phyloP scores from a whole-genome alignment of 2,113 vertebrate species.

The Prionailurus viverrinus region DNA sequence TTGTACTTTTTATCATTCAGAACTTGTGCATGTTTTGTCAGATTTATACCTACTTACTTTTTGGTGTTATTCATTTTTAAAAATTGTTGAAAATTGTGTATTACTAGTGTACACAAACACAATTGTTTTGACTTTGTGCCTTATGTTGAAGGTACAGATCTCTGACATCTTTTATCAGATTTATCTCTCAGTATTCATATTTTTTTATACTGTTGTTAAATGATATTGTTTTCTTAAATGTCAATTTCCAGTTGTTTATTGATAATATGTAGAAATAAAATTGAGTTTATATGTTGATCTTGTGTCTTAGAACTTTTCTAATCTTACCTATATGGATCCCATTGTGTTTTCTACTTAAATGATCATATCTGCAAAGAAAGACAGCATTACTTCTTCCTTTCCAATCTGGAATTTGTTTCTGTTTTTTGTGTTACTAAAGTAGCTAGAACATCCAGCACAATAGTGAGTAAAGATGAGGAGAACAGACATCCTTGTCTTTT shows the following conservation, averaged over 20 bases:
- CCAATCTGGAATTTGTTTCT: background rate
- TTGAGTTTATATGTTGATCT: background rate
- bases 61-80: background rate
- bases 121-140: constrained; percentile 37
- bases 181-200: background rate
- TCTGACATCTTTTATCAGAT: constrained; percentile 27
- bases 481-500: background rate
- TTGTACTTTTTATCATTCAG: background rate
- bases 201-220: background rate
- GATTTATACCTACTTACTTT: background rate
- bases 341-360: constrained; percentile 2
- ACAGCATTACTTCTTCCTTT: background rate
- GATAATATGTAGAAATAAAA: background rate
- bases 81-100: background rate
- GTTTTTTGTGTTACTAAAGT: background rate
- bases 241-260: constrained; percentile 15
- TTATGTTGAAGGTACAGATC: background rate
- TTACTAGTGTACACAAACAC: background rate
- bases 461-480: background rate
- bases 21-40: background rate
- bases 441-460: background rate
- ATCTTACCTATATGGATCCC: background rate
- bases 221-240: background rate
- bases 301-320: background rate
- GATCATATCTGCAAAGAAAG: background rate